phyloP scores from a whole-genome alignment of 2,797 vertebrate genomes.

The Lophius americanus region DNA sequence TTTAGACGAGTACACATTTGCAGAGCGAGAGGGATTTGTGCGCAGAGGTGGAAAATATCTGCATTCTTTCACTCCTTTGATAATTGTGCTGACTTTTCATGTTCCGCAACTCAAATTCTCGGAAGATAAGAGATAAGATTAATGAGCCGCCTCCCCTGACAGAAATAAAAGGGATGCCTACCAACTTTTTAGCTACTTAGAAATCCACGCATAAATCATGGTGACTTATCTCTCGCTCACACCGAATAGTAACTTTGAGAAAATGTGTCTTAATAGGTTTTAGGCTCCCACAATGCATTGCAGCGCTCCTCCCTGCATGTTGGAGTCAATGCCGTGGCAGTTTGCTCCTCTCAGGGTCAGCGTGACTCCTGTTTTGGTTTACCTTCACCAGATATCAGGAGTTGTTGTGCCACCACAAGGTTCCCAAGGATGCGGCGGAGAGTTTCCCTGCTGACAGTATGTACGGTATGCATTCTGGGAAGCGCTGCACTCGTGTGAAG shows the following conservation, averaged over 20 bases:
- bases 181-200: constrained; percentile 7
- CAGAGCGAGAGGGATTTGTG: not conserved
- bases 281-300: not conserved
- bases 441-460: not conserved
- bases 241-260: constrained; percentile 38
- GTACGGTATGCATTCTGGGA: constrained; percentile 32
- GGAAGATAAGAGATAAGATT: constrained; percentile 47
- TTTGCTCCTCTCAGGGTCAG: constrained; percentile 30
- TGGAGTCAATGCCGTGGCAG: constrained; percentile 19
- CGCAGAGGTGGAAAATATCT: constrained; percentile 4
- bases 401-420: constrained; percentile 25
- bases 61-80: constrained; percentile 5
- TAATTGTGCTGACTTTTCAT: constrained; percentile 14
- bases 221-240: constrained; percentile 39
- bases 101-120: constrained; percentile 34
- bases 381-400: constrained; percentile 33
- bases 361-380: constrained; percentile 50
- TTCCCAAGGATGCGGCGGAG: constrained; percentile 30
- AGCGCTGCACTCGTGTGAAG: constrained; percentile 22
- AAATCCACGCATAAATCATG: constrained; percentile 1
- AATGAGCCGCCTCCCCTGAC: constrained; percentile 38
- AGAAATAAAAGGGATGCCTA: constrained; percentile 24
- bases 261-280: constrained; percentile 3
- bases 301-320: not conserved
- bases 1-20: too few relatives aligned